Conservation (phyloP, 1,140 invertebrate genomes). For the Brachionus calyciflorus region DNA sequence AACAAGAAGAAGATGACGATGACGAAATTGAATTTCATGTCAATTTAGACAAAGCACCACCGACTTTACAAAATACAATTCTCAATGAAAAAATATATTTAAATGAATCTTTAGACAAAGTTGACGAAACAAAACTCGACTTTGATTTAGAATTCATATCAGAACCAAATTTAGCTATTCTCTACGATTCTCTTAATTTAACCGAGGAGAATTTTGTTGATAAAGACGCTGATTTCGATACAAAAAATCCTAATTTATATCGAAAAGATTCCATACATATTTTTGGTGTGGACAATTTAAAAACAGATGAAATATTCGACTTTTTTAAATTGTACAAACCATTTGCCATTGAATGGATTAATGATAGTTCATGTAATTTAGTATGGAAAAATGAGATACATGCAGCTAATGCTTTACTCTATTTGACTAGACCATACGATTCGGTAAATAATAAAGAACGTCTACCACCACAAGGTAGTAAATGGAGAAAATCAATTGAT, state of each 20-base stretch:
- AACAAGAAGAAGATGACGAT: neutral
- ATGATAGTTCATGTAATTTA: conserved; percentile 35
- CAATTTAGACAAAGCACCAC: conserved; percentile 44
- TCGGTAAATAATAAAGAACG: neutral
- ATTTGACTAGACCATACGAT: neutral
- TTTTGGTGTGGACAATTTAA: conserved; percentile 24
- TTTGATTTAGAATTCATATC: neutral
- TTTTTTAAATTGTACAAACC: conserved; percentile 21
- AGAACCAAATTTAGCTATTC: neutral
- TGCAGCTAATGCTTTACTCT: neutral
- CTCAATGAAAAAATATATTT: conserved; percentile 40
- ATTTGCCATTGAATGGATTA: conserved; percentile 45
- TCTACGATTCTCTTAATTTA: conserved; percentile 11
- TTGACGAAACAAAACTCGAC: neutral
- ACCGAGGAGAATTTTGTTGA: neutral
- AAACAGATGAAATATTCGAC: conserved; percentile 33
- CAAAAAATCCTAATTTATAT: neutral
- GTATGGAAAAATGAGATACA: neutral
- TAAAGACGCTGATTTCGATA: neutral
- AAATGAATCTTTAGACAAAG: neutral
- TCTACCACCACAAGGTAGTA: neutral
- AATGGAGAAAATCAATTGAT: neutral
- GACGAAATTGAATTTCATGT: conserved; percentile 44
- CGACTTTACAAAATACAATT: conserved; percentile 29
- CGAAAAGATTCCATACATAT: conserved; percentile 21